Percentiles rank a stretch among this genome's conserved stretches.
Evolutionary conservation across 2,888 invertebrate species (phyloP).

Genomic region (Aspidapion aeneum): DNA sequence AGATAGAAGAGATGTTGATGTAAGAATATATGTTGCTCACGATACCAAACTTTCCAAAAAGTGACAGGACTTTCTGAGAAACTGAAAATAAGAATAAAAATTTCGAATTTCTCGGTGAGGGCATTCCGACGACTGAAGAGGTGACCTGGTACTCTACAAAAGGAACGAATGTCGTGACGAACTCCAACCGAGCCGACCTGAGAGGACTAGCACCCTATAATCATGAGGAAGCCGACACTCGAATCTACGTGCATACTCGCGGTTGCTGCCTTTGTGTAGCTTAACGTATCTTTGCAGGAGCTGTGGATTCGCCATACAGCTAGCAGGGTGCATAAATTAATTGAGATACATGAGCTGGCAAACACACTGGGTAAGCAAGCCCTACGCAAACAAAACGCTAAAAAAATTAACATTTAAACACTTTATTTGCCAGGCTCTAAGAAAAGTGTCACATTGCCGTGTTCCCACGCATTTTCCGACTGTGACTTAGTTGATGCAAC

Average conservation of each 20-base stretch:
- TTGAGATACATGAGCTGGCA: background rate
- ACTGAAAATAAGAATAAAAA: background rate
- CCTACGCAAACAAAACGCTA: background rate
- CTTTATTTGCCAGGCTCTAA: too few relatives aligned
- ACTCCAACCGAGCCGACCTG: background rate
- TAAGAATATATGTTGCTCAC: background rate
- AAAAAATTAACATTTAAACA: too few relatives aligned
- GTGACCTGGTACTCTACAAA: background rate
- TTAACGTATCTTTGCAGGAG: background rate
- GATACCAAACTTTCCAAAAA: background rate
- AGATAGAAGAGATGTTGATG: background rate
- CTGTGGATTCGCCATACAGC: too few relatives aligned
- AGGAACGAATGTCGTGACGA: background rate
- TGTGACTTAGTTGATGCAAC: background rate
- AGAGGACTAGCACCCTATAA: background rate
- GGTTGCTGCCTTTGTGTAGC: background rate
- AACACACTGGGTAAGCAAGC: background rate
- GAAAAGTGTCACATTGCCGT: background rate
- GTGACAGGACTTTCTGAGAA: background rate
- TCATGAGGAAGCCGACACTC: background rate
- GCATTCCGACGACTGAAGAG: background rate
- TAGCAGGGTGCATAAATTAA: background rate
- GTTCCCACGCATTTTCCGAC: background rate
- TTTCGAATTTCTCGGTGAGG: background rate
- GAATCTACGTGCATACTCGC: background rate